Evolutionary conservation across 1,140 invertebrate species (phyloP).

Genomic region (Dendroctonus ponderosae): DNA sequence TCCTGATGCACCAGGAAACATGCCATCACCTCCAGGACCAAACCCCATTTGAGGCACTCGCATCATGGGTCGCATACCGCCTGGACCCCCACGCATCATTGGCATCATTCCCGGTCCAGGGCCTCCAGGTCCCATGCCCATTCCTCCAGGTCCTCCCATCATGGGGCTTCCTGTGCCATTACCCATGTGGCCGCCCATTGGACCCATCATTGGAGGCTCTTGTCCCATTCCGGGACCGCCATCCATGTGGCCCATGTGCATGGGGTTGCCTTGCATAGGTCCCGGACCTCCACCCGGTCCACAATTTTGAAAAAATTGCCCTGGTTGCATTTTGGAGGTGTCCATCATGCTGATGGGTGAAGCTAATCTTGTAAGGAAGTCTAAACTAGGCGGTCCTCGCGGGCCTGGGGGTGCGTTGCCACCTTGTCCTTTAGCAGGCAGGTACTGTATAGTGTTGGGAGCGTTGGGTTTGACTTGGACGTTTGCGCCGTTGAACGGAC

Average conservation of each 20-base stretch:
- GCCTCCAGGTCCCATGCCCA: constrained; percentile 49
- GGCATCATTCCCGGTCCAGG: constrained; percentile 41
- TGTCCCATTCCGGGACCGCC: constrained; percentile 46
- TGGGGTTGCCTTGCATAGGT: constrained; percentile 52
- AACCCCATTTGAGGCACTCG: constrained; percentile 60
- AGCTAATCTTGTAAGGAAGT: constrained; percentile 86
- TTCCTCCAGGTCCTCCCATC: constrained; percentile 47
- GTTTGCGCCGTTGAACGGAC: constrained; percentile 77
- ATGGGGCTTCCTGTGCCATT: constrained; percentile 48
- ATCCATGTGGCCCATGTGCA: constrained; percentile 54
- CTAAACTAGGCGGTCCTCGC: constrained; percentile 83
- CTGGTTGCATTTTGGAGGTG: constrained; percentile 64
- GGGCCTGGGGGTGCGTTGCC: constrained; percentile 58
- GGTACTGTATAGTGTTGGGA: constrained; percentile 96
- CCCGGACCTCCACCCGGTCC: constrained; percentile 53
- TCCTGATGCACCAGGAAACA: constrained; percentile 45
- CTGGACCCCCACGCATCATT: constrained; percentile 53
- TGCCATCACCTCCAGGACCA: constrained; percentile 52
- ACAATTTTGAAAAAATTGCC: constrained; percentile 71
- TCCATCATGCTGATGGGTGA: constrained; percentile 74
- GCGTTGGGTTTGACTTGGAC: constrained; percentile 94
- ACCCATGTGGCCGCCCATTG: constrained; percentile 51
- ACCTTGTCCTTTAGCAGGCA: constrained; percentile 84
- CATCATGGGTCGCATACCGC: constrained; percentile 45
- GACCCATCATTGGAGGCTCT: constrained; percentile 55